Evolutionary conservation across 2,888 invertebrate species (phyloP), one percentile per base, ranked within the genome.

Genomic region (Drosophila nigritarsus): DNA sequence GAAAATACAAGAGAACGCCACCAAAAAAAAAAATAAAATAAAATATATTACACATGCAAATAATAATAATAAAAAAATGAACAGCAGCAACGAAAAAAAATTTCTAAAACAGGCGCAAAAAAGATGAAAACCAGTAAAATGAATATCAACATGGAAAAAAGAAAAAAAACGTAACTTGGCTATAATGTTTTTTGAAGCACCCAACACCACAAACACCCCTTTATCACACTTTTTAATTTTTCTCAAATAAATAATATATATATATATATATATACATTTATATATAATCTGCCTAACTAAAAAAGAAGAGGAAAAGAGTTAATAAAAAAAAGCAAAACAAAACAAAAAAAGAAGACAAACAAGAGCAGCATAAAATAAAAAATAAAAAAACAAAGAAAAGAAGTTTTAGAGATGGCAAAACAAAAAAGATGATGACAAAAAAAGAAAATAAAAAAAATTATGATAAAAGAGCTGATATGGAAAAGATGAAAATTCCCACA

Each of bases 161-260:
- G 70, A 76, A 74, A 76, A 75, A 80, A 78, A 76, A 64, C 67
- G 38, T 63, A 68, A 76, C 90, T 89, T 91, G 91, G 90, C 91
- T 92, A 93, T 93, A 93, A 93, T 93, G 93, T 93, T 93, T 92
- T 92, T 93, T 93, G 93, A 92, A 87, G 87, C 87, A 86, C 90
- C 87, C 84, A 89, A 91, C 87, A 83, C 83, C 87, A 91, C 91
- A 90, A 87, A 91, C 83, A 87, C 81, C 88, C 90, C 81, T 78
- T 82, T 83, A 82, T 90, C 88, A 91, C 91, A 89, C 83, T 86
- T 86, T 92, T 92, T 91, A 87, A 90, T 87, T 92, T 90, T 84
- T 76, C 73, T 75, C 75, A 75, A 80, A 65, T 68, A 65, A 64
- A 67, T 51, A 54, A 72, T 67, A 56, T 56, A 62, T 51, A 73